Evolutionary conservation across 2,888 invertebrate genomes (phyloP), one percentile per base, ranked within the genome.

Genomic region (Parnassius apollo): DNA sequence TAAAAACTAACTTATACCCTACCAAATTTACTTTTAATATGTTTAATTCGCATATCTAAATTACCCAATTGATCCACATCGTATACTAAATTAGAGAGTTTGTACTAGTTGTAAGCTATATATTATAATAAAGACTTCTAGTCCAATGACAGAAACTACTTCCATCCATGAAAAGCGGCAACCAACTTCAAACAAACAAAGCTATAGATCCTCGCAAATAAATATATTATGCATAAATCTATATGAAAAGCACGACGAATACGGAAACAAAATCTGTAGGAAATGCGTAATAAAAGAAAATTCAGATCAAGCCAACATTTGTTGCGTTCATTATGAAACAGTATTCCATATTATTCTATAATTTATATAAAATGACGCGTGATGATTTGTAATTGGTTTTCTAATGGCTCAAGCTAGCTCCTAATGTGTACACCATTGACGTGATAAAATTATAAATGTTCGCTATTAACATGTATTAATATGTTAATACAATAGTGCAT

Each of bases 351-450:
- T 58, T n/a, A 7, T 58, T n/a, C 12, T 56, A 59, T 59, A 57
- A 64, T 63, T 55, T 52, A 56, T 59, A 51, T 52, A 59, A 52
- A 57, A 22, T 46, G n/a, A 46, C 42, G 59, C 63, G 59, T 64
- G 63, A 59, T 56, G 51, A 59, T 57, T 57, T 59, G 13, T 57
- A 56, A 64, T 64, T 59, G 52, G 22, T 11, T 64, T 59, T 64
- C 59, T 64, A 56, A 2, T 48, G 42, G 52, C 12, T 56, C 46
- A 46, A 59, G 42, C 7, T 12, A 45, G 35, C n/a, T 62, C 13
- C 12, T 63, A 46, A 52, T 56, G 35, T 42, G 11, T 45, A 44
- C 42, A 52, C 48, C 11, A 42, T 51, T 46, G 12, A 48, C 48
- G 52, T 52, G 46, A 51, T 46, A 56, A 13, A 35, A 10, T 13